Conservation (phyloP, 2,888 invertebrate species). For the Eumerus sabulonum region DNA sequence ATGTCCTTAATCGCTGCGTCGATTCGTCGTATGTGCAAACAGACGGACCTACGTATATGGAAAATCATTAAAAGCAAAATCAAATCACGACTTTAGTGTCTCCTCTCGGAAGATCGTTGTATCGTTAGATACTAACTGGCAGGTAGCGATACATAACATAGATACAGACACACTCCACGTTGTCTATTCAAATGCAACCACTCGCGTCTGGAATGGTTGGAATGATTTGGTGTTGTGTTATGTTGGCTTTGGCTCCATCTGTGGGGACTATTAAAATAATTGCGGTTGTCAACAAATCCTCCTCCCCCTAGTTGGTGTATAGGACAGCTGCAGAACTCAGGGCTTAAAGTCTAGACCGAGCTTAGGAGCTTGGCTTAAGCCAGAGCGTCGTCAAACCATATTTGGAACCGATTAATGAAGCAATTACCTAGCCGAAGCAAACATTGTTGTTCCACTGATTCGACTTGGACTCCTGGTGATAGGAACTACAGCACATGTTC, state of each 20-base stretch:
- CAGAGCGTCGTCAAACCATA: conserved; percentile 68
- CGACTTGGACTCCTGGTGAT: conserved; percentile 34
- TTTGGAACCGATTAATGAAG: conserved; percentile 70
- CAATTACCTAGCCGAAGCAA: conserved; percentile 67
- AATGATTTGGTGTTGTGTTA: conserved; percentile 56
- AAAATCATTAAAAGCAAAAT: conserved; percentile 68
- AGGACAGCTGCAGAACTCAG: too few species aligned
- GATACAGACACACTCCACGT: conserved; percentile 19
- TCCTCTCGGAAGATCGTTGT: conserved; percentile 50
- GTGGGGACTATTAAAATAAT: conserved; percentile 68
- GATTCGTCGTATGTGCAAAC: conserved; percentile 22
- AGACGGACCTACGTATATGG: conserved; percentile 47
- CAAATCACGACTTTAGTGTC: conserved; percentile 66
- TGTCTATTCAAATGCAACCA: conserved; percentile 61
- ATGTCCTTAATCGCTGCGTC: conserved; percentile 57
- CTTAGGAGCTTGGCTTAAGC: conserved; percentile 37
- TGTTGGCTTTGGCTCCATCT: conserved; percentile 63
- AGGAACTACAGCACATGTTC: conserved; percentile 25
- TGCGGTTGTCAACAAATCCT: conserved; percentile 67
- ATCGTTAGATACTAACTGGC: too few species aligned
- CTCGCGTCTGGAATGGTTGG: conserved; percentile 37
- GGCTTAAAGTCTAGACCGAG: conserved; percentile 38
- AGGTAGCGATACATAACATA: background rate
- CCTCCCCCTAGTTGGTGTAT: conserved; percentile 37
- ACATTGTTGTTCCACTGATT: conserved; percentile 62